These are phyloP conservation scores for Epizoanthus fatuus DNA, from an alignment of 92 coral and sea anemone genomes.

Conservation along the genomic window DNA sequence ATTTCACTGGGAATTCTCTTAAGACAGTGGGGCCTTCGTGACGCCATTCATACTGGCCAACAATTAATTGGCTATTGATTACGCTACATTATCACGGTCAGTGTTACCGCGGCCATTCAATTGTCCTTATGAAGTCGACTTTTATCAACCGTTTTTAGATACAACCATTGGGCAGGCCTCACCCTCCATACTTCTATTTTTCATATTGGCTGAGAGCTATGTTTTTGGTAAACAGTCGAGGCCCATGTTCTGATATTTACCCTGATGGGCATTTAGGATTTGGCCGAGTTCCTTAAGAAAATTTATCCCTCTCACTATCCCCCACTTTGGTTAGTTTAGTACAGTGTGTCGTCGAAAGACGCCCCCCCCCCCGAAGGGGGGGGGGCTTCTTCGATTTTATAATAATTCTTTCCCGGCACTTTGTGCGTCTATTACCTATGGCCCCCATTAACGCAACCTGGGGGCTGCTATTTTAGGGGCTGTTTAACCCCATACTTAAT, in stretches of 20 bases:
- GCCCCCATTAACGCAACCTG: slow-evolving; percentile 75
- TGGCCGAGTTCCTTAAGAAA: slow-evolving; percentile 98
- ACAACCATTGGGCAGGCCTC: slow-evolving; percentile 97
- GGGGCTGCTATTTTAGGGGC: slow-evolving; percentile 83
- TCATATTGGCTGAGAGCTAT: slow-evolving; percentile 89
- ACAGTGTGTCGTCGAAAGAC: slow-evolving; percentile 52
- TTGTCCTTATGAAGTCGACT: slow-evolving; percentile 81
- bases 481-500: slow-evolving; percentile 72
- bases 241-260: slow-evolving; percentile 55
- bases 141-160: slow-evolving; percentile 73
- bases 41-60: slow-evolving; percentile 97
- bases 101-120: slow-evolving; percentile 97
- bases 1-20: slow-evolving; percentile 85
- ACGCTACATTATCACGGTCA: slow-evolving; percentile 94
- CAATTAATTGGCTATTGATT: slow-evolving; percentile 95
- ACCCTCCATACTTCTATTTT: slow-evolving; percentile 88
- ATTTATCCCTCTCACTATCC: slow-evolving; percentile 83
- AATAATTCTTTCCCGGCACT: slow-evolving; percentile 89
- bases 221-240: slow-evolving; percentile 99
- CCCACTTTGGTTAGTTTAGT: slow-evolving; percentile 91
- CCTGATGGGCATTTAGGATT: slow-evolving; percentile 59
- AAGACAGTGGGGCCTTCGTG: slow-evolving; percentile 94
- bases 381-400: slow-evolving; percentile 29
- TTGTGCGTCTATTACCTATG: slow-evolving; percentile 80
- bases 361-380: background rate